A percentile compares a stretch with the other conserved stretches of the same genome.
Evolutionary conservation across 2,888 invertebrate species (phyloP).

Genomic region (Theretra japonica): DNA sequence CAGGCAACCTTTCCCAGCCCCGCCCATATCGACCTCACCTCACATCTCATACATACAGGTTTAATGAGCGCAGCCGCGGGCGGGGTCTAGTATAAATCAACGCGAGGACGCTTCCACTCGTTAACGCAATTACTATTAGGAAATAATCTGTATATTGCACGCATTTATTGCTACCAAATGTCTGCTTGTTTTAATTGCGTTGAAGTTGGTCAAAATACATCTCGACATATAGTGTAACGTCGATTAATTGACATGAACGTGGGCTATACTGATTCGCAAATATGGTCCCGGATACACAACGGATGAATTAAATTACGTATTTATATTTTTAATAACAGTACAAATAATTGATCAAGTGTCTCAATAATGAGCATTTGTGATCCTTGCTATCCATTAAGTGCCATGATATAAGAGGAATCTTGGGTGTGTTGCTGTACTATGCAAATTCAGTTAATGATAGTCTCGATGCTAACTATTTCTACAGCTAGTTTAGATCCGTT

Average conservation of each 20-base stretch:
- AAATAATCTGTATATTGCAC: not conserved
- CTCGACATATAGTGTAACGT: not conserved
- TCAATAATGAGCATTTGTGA: too few species aligned
- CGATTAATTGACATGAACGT: not conserved
- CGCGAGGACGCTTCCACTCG: not conserved
- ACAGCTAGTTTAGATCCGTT: too few species aligned
- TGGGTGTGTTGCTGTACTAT: too few species aligned
- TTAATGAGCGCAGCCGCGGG: constrained; percentile 19
- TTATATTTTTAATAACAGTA: not conserved
- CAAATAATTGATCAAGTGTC: too few species aligned
- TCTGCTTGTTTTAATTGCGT: constrained; percentile 5
- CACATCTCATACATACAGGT: not conserved
- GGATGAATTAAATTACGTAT: not conserved
- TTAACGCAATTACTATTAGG: constrained; percentile 6
- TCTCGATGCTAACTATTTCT: too few species aligned
- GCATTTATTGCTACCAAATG: not conserved
- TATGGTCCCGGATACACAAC: not conserved
- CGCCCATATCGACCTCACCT: not conserved
- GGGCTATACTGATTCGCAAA: not conserved
- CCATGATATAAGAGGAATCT: too few species aligned
- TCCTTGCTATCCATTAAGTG: too few species aligned
- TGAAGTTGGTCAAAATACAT: not conserved
- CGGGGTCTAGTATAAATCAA: constrained; percentile 11
- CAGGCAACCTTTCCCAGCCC: constrained; percentile 1
- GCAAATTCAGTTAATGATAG: too few species aligned